A percentile compares a stretch with the other conserved stretches of the same genome.
Conservation (phyloP, 2,113 vertebrate genomes). For the Anthoscopus minutus region DNA sequence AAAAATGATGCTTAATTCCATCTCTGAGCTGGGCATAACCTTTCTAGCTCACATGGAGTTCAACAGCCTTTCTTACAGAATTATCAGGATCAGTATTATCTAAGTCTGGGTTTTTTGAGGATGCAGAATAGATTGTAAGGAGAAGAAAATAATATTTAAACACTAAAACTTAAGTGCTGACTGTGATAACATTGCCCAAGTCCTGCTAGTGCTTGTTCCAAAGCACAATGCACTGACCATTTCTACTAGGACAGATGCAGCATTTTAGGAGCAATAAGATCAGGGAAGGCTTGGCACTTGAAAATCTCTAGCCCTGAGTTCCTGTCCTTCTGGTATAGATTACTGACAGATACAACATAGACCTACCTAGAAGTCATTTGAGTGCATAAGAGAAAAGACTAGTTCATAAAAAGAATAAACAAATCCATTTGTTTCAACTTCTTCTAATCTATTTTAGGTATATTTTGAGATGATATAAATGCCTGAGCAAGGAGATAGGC, state of each 20-base stretch:
- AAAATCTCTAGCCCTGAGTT: neutral
- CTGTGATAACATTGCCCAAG: neutral
- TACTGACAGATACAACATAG: neutral
- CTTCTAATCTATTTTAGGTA: neutral
- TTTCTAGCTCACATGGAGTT: neutral
- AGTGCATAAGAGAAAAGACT: neutral
- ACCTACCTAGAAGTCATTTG: neutral
- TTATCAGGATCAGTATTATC: neutral
- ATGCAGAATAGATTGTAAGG: neutral
- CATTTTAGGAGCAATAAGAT: neutral
- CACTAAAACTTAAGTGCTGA: neutral
- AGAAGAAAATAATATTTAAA: neutral
- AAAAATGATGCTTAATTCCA: neutral
- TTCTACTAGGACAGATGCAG: neutral
- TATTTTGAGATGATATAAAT: neutral
- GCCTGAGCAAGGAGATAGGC: neutral
- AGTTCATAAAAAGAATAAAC: neutral
- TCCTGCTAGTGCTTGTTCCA: neutral
- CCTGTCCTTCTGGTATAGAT: neutral
- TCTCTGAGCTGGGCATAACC: neutral
- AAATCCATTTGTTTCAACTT: neutral
- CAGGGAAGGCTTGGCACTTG: neutral
- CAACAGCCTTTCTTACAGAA: neutral
- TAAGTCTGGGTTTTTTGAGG: neutral
- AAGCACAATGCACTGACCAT: neutral